Base-by-base conservation (phyloP, 2,888 invertebrate species). In the Notocelia uddmanniana region DNA sequence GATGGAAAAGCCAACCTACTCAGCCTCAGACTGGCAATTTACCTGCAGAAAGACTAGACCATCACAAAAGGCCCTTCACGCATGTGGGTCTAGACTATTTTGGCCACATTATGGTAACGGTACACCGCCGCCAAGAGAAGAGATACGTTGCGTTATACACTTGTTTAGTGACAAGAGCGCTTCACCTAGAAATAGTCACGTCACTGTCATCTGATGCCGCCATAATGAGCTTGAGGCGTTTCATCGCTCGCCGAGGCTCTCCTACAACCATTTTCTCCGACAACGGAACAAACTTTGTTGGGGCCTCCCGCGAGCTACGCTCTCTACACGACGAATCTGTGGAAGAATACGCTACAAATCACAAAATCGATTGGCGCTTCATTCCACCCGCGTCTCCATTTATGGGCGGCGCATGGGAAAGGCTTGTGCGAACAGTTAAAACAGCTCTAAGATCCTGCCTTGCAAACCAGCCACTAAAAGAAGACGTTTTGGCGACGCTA, bases 211-310 rank as follows among this genome's bases (percentile, higher is more conserved):
- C 48, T 15, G 48, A 18, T 9, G 23, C 54, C 6, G 21, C 54
- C 23, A 68, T 48, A 60, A 52, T 55, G 45, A 67, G 57, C 45
- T 19, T 57, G 23, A 34, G 67, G 19, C 67, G 67, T 10, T 37
- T 67, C 23, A 67, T 67, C 18, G 67, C 57, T 15, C 23, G 67
- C 21, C 37, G 57, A 57, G 55, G n/a, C n/a, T n/a, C n/a, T 48
- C 6, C 26, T 26, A 15, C 55, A 55, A 13, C 52, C 15, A 66
- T 66, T 54, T 54, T 55, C 21, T 66, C 66, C 9, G 66, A 55
- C 37, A 66, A 66, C 21, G 55, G 45, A 5, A 58, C 58, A 11
- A 54, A 57, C 18, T 68, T 58, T 21, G 58, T 58, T 13, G 58
- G 58, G 1, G 19, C 68, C 26, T 6, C 5, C 26, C 55, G 45